Evolutionary conservation across 2,888 invertebrate species (phyloP).

Genomic region (Stenichneumon culpator): DNA sequence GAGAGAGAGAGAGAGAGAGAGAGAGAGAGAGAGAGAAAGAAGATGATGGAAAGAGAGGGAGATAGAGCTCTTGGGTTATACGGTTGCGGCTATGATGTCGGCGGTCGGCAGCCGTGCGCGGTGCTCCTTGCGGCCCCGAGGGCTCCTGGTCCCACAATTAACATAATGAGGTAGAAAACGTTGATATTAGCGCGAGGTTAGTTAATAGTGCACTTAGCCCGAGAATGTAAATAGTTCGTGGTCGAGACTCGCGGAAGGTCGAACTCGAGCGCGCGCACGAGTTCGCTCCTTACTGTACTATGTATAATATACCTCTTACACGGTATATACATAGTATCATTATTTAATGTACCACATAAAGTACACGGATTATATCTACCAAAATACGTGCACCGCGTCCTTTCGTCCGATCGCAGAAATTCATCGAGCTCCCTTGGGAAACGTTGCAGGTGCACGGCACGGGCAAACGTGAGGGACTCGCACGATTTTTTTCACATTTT

Average conservation of each 20-base stretch:
- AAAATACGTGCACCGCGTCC: neutral
- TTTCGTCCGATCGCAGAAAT: constrained; percentile 46
- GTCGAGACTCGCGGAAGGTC: constrained; percentile 58
- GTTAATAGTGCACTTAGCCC: constrained; percentile 80
- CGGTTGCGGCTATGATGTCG: constrained; percentile 41
- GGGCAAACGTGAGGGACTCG: constrained; percentile 38
- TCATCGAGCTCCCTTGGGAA: constrained; percentile 13
- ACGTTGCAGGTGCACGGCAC: constrained; percentile 57
- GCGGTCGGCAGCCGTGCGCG: constrained; percentile 62
- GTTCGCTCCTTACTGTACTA: constrained; percentile 25
- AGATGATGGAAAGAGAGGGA: neutral
- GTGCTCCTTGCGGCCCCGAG: constrained; percentile 71
- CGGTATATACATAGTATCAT: constrained; percentile 4
- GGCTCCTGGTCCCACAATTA: constrained; percentile 77
- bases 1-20: no score
- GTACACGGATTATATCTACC: constrained; percentile 7
- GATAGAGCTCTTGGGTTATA: neutral
- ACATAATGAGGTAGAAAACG: constrained; percentile 80
- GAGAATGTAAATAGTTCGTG: constrained; percentile 77
- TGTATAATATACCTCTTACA: constrained; percentile 10
- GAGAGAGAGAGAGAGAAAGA: no score
- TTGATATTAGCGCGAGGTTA: constrained; percentile 80
- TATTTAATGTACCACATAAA: constrained; percentile 3
- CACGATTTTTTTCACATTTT: constrained; percentile 22
- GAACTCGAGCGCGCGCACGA: constrained; percentile 23